Percentiles rank a stretch among this genome's conserved stretches.
Evolutionary conservation across 2,888 invertebrate species (phyloP).

Genomic region (Synergus itoensis): DNA sequence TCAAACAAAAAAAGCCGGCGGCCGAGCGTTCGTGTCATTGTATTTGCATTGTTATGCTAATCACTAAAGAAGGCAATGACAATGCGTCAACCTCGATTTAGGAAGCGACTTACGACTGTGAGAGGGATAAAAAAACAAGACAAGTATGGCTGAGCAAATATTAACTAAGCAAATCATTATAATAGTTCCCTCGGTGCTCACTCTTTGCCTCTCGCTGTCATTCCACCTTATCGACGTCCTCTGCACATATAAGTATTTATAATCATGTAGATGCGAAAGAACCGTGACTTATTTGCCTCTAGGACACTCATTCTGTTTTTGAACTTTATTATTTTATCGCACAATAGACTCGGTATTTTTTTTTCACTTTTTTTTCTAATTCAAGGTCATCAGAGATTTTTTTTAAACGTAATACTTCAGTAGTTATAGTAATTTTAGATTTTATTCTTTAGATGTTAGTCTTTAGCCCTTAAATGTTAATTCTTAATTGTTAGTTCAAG

Average conservation of each 20-base stretch:
- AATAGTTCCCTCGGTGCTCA: conserved; percentile 59
- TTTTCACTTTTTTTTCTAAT: background rate
- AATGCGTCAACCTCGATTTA: conserved; percentile 77
- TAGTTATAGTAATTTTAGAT: too few relatives aligned
- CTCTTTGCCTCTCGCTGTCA: conserved; percentile 44
- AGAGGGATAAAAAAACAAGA: conserved; percentile 61
- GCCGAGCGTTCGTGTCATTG: conserved; percentile 71
- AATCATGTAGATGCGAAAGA: conserved; percentile 41
- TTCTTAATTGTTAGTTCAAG: too few relatives aligned
- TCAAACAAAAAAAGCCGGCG: conserved; percentile 70
- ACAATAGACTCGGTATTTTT: conserved; percentile 2
- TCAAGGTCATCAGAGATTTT: background rate
- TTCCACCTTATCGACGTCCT: conserved; percentile 42
- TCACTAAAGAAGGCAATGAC: conserved; percentile 71
- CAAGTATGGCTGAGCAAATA: conserved; percentile 73
- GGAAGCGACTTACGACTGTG: conserved; percentile 69
- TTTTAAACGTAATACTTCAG: background rate
- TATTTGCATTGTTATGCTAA: conserved; percentile 78
- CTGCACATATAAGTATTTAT: conserved; percentile 30
- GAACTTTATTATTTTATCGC: conserved; percentile 31
- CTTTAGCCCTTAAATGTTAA: too few relatives aligned
- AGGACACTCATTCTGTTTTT: conserved; percentile 23
- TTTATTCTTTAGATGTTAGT: too few relatives aligned
- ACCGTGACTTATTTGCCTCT: conserved; percentile 38
- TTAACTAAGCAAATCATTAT: conserved; percentile 77